Evolutionary conservation across 2,888 invertebrate species (phyloP).

Genomic region (Eupithecia tripunctaria): DNA sequence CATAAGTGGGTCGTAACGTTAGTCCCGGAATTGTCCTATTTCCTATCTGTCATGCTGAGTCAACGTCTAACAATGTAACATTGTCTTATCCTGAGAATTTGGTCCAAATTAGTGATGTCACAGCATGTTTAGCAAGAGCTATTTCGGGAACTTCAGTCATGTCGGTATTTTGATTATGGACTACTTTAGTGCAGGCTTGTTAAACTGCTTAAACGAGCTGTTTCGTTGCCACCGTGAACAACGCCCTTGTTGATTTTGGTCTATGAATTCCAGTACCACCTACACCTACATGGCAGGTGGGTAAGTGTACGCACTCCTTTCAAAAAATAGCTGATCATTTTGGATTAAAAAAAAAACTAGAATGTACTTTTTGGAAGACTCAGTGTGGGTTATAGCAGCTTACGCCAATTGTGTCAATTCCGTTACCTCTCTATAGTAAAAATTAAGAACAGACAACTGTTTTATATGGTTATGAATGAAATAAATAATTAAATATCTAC

Average conservation of each 20-base stretch:
- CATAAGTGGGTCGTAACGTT: neutral
- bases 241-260: neutral
- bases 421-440: no score
- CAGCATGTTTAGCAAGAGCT: constrained; percentile 29
- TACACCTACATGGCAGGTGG: neutral
- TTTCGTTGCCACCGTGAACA: neutral
- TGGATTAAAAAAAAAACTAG: no score
- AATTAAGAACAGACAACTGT: no score
- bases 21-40: constrained; percentile 15
- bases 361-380: no score
- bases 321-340: neutral
- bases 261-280: neutral
- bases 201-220: neutral
- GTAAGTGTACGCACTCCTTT: neutral
- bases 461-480: no score
- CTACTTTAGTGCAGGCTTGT: neutral
- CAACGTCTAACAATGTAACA: constrained; percentile 46
- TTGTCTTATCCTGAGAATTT: constrained; percentile 38
- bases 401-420: no score
- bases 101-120: constrained; percentile 45
- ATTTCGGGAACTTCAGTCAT: constrained; percentile 40
- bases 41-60: constrained; percentile 35
- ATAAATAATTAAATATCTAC: no score
- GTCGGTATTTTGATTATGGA: constrained; percentile 32
- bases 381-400: no score